Base-by-base conservation (phyloP, 1,140 invertebrate genomes). In the Zophobas morio region DNA sequence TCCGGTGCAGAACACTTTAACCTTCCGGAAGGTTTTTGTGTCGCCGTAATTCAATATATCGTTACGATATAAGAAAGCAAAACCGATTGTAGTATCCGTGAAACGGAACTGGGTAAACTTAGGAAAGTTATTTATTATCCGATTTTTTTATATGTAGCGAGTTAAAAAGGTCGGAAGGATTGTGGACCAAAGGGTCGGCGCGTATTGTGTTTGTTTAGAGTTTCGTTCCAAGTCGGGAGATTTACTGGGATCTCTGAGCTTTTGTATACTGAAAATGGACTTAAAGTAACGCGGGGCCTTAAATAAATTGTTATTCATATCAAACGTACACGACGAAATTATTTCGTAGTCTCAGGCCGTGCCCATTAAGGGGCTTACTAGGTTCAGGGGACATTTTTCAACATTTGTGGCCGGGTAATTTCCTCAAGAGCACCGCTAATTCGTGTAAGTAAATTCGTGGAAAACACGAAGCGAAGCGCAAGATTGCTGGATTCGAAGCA, bases 81-180 rank as follows among this genome's bases (percentile, higher is more conserved):
- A 72, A 72, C 51, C 70, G 51, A 72, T 72, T 72, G 47, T 56
- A 20, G 47, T 72, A 51, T 53, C 51, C 51, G 70, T 40, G 51
- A 40, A 72, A 72, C 33, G 51, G 70, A 53, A 53, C 70, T 20
- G 70, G 35, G 60, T 39, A 20, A 66, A 66, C 51, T 57, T 47
- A 40, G 51, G 39, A 47, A 75, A 75, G 74, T 75, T 75, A 75
- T 75, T 75, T 75, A 75, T 75, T 75, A 63, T 75, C 53, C 46
- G 74, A 75, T 40, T 75, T 75, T 75, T 75, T 75, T 66, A 60
- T 75, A 75, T 66, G 36, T 75, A 75, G 57, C 56, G 40, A 75
- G 74, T 75, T 75, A 75, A 75, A 75, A 75, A 75, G 74, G 74
- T 75, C 74, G 74, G 74, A 75, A 75, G 74, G 74, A 75, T 75